These are phyloP conservation scores for Erebia epiphron DNA, from an alignment of 2,888 invertebrate species.

Conservation along the genomic window DNA sequence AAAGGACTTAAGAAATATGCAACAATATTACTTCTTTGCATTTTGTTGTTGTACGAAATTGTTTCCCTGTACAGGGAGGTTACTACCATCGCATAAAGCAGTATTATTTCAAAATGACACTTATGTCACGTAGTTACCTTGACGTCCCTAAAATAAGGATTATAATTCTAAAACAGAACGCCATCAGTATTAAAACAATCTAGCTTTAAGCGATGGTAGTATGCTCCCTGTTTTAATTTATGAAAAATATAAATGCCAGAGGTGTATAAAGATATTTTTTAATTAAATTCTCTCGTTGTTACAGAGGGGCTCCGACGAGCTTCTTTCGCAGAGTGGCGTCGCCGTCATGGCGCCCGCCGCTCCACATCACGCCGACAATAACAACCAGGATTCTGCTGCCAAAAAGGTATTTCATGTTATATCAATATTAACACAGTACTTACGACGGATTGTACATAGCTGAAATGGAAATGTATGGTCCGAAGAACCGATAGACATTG, in stretches of 20 bases:
- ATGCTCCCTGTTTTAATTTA: slow-evolving; percentile 1
- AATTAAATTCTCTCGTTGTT: slow-evolving; percentile 51
- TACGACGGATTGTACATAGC: not conserved
- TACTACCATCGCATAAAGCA: no score
- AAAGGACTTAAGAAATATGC: not conserved
- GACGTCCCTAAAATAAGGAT: no score
- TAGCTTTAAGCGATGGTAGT: no score
- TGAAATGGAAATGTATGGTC: not conserved
- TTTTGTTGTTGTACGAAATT: slow-evolving; percentile 13
- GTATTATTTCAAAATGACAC: no score
- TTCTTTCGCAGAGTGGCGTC: slow-evolving; percentile 97
- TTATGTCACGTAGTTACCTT: no score
- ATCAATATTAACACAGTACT: not conserved
- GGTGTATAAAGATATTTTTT: slow-evolving; percentile 16
- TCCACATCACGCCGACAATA: slow-evolving; percentile 94
- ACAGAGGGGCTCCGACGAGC: slow-evolving; percentile 99
- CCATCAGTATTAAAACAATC: no score
- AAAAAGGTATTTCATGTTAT: slow-evolving; percentile 86
- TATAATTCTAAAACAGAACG: no score
- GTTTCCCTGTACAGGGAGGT: not conserved
- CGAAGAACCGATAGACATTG: no score
- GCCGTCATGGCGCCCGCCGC: slow-evolving; percentile 96
- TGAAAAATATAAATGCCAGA: slow-evolving; percentile 3
- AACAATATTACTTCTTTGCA: not conserved
- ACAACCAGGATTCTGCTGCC: slow-evolving; percentile 95